Evolutionary conservation across 92 coral and sea anemone species (phyloP).

Genomic region (Siderastrea siderea): DNA sequence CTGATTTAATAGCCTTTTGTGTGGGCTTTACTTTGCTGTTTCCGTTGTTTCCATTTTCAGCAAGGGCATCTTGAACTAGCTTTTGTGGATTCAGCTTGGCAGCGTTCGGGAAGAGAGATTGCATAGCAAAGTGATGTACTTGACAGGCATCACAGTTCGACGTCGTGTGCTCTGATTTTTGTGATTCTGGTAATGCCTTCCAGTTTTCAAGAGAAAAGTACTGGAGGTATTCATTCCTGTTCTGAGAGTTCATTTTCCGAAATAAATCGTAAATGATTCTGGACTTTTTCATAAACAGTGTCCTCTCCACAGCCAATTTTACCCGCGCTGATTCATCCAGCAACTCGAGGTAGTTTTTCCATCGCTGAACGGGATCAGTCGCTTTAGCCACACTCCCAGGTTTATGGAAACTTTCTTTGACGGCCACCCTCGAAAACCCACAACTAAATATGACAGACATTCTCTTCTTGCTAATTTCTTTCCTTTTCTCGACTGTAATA

Average conservation of each 20-base stretch:
- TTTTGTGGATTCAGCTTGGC: too few relatives aligned
- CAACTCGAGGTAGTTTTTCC: slow-evolving; percentile 7
- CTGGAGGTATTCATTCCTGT: slow-evolving; percentile 8
- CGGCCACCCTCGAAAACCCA: slow-evolving; percentile 12
- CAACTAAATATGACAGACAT: not conserved
- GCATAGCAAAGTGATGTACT: slow-evolving; percentile 18
- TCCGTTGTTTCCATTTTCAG: not conserved
- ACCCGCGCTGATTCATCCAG: slow-evolving; percentile 2
- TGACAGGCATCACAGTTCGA: slow-evolving; percentile 33
- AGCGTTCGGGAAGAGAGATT: not conserved
- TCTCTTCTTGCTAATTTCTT: not conserved
- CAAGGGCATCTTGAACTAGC: not conserved
- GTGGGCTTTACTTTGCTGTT: too few relatives aligned
- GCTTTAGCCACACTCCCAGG: not conserved
- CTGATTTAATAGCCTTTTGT: too few relatives aligned
- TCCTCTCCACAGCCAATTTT: slow-evolving; percentile 3
- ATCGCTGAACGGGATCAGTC: slow-evolving; percentile 12
- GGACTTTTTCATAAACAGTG: slow-evolving; percentile 12
- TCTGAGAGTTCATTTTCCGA: slow-evolving; percentile 25
- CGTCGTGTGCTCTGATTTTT: slow-evolving; percentile 20
- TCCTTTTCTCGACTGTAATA: not conserved
- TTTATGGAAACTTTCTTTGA: slow-evolving; percentile 20
- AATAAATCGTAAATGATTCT: slow-evolving; percentile 11
- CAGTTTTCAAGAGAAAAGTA: slow-evolving; percentile 20
- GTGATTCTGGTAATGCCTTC: slow-evolving; percentile 21